Evolutionary conservation across 2,797 vertebrate species (phyloP).

Genomic region (Takifugu ocellatus): DNA sequence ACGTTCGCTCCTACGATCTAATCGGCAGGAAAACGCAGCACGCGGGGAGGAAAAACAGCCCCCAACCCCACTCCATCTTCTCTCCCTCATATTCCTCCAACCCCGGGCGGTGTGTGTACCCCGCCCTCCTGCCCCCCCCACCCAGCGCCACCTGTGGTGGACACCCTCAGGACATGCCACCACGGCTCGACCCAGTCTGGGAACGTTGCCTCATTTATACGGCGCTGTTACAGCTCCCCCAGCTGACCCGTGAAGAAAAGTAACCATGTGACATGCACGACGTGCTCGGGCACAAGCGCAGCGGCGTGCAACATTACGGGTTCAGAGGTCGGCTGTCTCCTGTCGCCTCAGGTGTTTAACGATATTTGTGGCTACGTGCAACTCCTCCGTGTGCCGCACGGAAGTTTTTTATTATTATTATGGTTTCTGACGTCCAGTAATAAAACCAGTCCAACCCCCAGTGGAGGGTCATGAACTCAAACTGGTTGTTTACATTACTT

Average conservation of each 20-base stretch:
- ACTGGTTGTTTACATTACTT: background rate
- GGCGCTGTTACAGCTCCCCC: conserved; percentile 22
- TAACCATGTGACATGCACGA: conserved; percentile 34
- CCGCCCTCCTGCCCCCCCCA: conserved; percentile 24
- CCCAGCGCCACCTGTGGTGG: conserved; percentile 19
- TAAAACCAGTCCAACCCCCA: conserved; percentile 41
- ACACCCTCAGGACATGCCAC: conserved; percentile 41
- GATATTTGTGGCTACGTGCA: conserved; percentile 36
- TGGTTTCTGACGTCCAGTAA: conserved; percentile 42
- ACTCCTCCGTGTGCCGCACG: conserved; percentile 17
- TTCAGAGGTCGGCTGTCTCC: conserved; percentile 30
- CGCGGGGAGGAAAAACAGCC: conserved; percentile 16
- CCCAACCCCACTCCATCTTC: conserved; percentile 5
- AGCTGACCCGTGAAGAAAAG: conserved; percentile 41
- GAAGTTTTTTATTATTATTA: conserved; percentile 24
- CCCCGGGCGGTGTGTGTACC: conserved; percentile 20
- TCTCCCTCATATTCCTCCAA: conserved; percentile 33
- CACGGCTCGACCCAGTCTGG: no score
- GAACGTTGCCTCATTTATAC: background rate
- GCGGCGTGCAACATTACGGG: conserved; percentile 15
- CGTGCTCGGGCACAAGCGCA: conserved; percentile 28
- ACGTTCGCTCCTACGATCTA: conserved; percentile 27
- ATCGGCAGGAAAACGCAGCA: conserved; percentile 10
- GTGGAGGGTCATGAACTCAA: conserved; percentile 46
- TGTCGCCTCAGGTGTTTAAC: conserved; percentile 41